phyloP scores from a whole-genome alignment of 2,888 invertebrate genomes.

The Blomia tropicalis region DNA sequence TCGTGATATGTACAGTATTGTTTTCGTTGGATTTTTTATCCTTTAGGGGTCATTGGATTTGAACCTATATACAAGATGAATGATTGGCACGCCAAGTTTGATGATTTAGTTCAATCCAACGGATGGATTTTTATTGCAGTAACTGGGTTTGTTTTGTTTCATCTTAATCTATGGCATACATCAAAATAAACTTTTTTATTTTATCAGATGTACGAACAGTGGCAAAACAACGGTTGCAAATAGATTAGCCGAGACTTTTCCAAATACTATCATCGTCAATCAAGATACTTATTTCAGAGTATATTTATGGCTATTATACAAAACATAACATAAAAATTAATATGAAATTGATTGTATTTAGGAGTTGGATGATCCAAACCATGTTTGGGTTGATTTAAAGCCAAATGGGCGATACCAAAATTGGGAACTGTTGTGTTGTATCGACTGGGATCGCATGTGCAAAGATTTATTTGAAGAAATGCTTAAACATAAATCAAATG shows the following conservation, averaged over 20 bases:
- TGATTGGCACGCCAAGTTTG: background rate
- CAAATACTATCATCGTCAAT: conserved; percentile 41
- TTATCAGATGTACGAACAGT: conserved; percentile 46
- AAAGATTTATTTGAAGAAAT: conserved; percentile 16
- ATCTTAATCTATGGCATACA: too few species aligned
- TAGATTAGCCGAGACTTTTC: conserved; percentile 38
- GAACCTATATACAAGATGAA: too few species aligned
- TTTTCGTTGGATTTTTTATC: too few species aligned
- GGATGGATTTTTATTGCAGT: conserved; percentile 3
- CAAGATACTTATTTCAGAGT: conserved; percentile 58
- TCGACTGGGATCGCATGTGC: conserved; percentile 27
- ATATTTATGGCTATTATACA: background rate
- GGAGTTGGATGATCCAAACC: conserved; percentile 22
- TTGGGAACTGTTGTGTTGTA: conserved; percentile 28
- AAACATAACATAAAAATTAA: too few species aligned
- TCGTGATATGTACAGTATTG: too few species aligned
- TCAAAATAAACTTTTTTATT: too few species aligned
- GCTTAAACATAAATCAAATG: background rate
- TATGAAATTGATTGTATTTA: background rate
- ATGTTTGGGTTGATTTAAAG: conserved; percentile 23
- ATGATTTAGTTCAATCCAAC: background rate
- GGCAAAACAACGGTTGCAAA: conserved; percentile 61
- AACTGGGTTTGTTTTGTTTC: background rate
- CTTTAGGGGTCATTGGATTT: too few species aligned
- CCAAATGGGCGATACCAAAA: conserved; percentile 28